Conservation (phyloP, 2,888 invertebrate genomes). For the Pogonocherus hispidulus region DNA sequence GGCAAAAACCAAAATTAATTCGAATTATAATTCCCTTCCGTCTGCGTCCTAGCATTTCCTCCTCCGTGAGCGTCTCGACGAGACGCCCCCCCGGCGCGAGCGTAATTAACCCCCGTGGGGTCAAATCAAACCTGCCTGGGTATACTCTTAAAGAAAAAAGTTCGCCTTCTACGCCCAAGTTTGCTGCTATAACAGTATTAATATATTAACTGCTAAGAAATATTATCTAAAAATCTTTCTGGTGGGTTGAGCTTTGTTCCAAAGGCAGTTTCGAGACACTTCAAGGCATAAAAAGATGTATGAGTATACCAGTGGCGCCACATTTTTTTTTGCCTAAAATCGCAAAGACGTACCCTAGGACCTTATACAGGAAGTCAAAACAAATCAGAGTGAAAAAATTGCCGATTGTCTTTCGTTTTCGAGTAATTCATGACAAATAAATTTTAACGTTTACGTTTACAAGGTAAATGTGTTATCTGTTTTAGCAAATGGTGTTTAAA, state of each 20-base stretch:
- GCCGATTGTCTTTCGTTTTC: too few species aligned
- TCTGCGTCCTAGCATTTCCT: conserved; percentile 29
- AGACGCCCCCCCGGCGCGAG: conserved; percentile 54
- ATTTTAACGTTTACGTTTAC: too few species aligned
- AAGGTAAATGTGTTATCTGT: too few species aligned
- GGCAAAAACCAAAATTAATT: conserved; percentile 33
- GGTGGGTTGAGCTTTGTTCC: background rate
- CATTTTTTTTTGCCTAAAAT: too few species aligned
- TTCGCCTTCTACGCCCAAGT: conserved; percentile 20
- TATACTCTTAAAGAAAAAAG: conserved; percentile 22
- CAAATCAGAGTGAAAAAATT: too few species aligned
- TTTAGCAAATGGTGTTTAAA: too few species aligned
- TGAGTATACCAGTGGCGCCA: too few species aligned
- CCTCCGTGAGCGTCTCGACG: conserved; percentile 46
- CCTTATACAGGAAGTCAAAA: too few species aligned
- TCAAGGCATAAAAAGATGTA: too few species aligned
- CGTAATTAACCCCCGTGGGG: conserved; percentile 60
- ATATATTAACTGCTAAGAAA: conserved; percentile 11
- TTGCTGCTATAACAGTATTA: conserved; percentile 9
- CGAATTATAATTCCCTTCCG: conserved; percentile 35
- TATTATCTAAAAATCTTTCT: conserved; percentile 1
- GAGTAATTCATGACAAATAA: too few species aligned
- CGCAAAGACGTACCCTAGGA: too few species aligned
- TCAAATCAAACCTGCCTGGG: conserved; percentile 52
- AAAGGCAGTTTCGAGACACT: background rate